Base-by-base conservation (phyloP, 2,113 vertebrate genomes). In the Ornithorhynchus anatinus region DNA sequence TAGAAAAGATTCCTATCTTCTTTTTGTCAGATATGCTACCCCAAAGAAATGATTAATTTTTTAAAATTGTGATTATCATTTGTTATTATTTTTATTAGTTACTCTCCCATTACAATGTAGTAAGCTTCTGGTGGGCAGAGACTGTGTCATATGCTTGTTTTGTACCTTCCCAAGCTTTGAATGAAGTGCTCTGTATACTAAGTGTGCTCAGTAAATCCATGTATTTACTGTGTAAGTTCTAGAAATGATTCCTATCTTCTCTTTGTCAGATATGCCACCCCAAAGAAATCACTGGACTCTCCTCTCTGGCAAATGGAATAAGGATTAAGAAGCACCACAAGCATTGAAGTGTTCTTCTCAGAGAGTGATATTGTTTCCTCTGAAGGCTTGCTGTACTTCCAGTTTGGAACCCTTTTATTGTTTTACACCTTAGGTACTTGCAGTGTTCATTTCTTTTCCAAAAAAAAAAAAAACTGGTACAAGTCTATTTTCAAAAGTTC, bases 331-430 rank as follows among this genome's bases (percentile, higher is more conserved):
- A 50, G 27, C 15, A 69, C 5, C 14, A 47, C 36, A 1, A 7
- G 1, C 56, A 63, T 19, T 58, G 35, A 69, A 63, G 4, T 27
- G 35, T 14, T 60, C 54, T 83, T 78, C 63, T 59, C 33, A 59
- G 39, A 57, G 19, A 70, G 51, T 70, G 77, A 36, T 50, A 40
- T 69, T 58, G 54, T 16, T 40, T 44, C 25, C 59, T 40, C 72
- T 60, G 63, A 78, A 61, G 56, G 63, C 63, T 23, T 48, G 77
- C 43, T 77, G 47, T 61, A n/a, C 79, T 85, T 70, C 56, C n/a
- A 29, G 42, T 22, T 60, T 35, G 69, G 51, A 47, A 15, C 11
- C 40, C 61, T 86, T 77, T 25, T 58, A 22, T 37, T 29, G 36
- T 20, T 19, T 68, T 72, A 45, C 58, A 11, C 3, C n/a, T 43